Base-by-base conservation (phyloP, 2,797 vertebrate species). In the Crax fasciolata region DNA sequence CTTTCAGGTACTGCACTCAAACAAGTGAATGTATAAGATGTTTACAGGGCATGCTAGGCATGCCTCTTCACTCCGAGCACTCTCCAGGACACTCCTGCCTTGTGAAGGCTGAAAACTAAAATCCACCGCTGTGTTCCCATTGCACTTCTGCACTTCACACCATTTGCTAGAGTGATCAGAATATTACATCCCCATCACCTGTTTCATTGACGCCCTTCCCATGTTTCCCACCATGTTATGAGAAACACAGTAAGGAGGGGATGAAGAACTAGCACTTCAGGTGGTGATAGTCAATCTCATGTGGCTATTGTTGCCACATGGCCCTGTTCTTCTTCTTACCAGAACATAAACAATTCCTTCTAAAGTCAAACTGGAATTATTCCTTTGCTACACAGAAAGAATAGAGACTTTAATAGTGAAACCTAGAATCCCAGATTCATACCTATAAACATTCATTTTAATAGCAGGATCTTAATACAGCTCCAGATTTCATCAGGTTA, bases 21-120 rank as follows among this genome's bases (percentile, higher is more conserved):
- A 7, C 4, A 70, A 35, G 7, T 61, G n/a, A 86, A 90, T 30
- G 16, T 23, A 7, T 15, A 57, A 16, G 30, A 21, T 15, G 4
- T 32, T 62, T 20, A 48, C 6, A 75, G 18, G 9, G 32, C 28
- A 85, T 5, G 0, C 0, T 5, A 62, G 44, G 16, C 57, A 52
- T 84, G 55, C 44, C 57, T 77, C 90, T 65, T 63, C 46, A 88
- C 2, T 7, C 32, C 23, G 55, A 75, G 35, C 18, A 51, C 24
- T 66, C 55, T 63, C 23, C 39, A 43, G 19, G 19, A 15, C 23
- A 63, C 15, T 61, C 14, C 11, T 80, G 30, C 32, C 5, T 89
- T 65, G 57, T 41, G 44, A 41, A 18, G 23, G 4, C 41, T n/a
- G 14, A 61, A 93, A 87, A 63, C 48, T 63, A 62, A 94, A 91